A percentile compares a stretch with the other conserved stretches of the same genome.
Evolutionary conservation across 2,113 vertebrate species (phyloP).

Genomic region (Ptilonorhynchus violaceus): DNA sequence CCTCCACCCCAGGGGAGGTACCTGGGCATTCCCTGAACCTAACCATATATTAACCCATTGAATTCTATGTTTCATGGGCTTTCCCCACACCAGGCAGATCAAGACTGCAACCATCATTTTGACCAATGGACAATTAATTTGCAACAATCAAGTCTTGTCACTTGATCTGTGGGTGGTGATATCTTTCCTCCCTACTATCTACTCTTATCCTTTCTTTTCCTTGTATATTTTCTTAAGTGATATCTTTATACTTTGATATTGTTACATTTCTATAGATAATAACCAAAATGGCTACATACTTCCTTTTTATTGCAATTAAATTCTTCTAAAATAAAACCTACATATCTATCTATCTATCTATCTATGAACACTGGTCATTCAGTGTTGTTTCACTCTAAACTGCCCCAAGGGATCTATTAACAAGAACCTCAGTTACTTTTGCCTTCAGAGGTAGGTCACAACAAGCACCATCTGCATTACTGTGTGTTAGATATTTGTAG

Average conservation of each 20-base stretch:
- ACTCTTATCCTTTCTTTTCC: background rate
- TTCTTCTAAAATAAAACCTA: background rate
- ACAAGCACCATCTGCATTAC: background rate
- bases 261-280: background rate
- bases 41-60: background rate
- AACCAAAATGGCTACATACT: background rate
- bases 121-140: background rate
- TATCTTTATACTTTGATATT: background rate
- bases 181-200: background rate
- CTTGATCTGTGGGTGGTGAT: background rate
- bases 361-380: background rate
- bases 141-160: background rate
- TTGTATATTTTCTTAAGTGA: background rate
- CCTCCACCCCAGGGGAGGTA: background rate
- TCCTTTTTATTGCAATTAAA: background rate
- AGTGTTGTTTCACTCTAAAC: background rate
- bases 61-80: background rate
- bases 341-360: background rate
- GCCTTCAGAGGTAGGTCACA: background rate
- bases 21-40: background rate
- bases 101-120: accelerated
- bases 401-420: background rate
- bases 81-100: background rate
- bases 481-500: background rate
- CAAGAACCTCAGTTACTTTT: background rate